Conservation (phyloP, 35 echinoderm and acorn worm genomes). For the Anneissia japonica region DNA sequence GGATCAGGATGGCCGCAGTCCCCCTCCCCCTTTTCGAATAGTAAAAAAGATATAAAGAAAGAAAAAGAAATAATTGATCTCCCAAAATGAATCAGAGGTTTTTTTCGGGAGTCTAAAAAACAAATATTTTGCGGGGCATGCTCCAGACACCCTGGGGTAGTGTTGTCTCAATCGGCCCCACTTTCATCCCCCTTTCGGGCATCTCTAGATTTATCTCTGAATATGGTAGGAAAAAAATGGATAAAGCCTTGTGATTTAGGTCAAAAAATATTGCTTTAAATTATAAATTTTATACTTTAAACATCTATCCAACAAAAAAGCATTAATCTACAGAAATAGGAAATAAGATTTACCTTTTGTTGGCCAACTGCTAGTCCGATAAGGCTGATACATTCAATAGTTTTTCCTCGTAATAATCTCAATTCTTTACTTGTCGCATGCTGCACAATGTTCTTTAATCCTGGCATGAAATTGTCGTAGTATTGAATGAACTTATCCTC, state of each 20-base stretch:
- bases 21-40: no score
- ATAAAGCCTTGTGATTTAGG: no score
- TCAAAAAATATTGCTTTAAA: no score
- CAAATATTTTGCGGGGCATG: no score
- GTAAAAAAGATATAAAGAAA: no score
- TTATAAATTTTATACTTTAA: neutral
- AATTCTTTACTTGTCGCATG: conserved; percentile 89
- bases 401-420: conserved; percentile 82
- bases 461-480: conserved; percentile 98
- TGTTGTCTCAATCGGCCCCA: neutral
- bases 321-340: neutral
- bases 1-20: no score
- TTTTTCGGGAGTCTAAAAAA: no score
- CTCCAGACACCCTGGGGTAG: no score
- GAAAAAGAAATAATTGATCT: no score
- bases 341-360: conserved; percentile 48
- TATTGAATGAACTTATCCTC: conserved; percentile 85
- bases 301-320: neutral
- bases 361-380: conserved; percentile 94
- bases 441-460: conserved; percentile 82
- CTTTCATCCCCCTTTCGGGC: neutral
- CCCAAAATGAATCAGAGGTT: no score
- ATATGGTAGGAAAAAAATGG: no score
- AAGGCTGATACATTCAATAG: conserved; percentile 95
- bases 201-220: no score